Conservation (phyloP, 2,797 vertebrate species). For the Erpetoichthys calabaricus region DNA sequence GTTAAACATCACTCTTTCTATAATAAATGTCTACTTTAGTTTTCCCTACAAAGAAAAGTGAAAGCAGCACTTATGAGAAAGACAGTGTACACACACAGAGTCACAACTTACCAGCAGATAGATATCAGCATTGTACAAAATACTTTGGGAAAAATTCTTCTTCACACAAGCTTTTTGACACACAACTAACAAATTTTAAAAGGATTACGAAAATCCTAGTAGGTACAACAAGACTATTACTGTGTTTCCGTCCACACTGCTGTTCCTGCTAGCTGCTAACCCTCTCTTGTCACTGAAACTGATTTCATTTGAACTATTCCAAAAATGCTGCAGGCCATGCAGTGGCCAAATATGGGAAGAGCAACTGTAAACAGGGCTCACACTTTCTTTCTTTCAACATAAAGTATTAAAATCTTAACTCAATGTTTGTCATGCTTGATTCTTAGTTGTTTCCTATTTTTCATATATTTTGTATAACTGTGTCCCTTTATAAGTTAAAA, state of each 20-base stretch:
- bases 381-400: not conserved
- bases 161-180: conserved; percentile 1
- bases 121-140: not conserved
- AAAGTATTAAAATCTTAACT: not conserved
- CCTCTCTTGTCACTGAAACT: conserved; percentile 23
- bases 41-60: too few relatives aligned
- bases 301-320: conserved; percentile 41
- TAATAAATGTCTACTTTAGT: too few relatives aligned
- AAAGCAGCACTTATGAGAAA: too few relatives aligned
- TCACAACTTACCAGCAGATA: conserved; percentile 3
- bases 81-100: too few relatives aligned
- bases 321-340: conserved; percentile 53
- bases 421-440: not conserved
- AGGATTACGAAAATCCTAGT: conserved; percentile 13
- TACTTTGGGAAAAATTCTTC: not conserved
- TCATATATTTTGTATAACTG: too few relatives aligned
- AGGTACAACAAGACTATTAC: conserved; percentile 15
- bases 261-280: conserved; percentile 22
- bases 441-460: too few relatives aligned
- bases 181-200: conserved; percentile 20
- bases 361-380: conserved; percentile 42
- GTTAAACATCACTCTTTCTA: too few relatives aligned
- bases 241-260: conserved; percentile 17
- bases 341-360: conserved; percentile 65
- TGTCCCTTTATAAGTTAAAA: too few relatives aligned